Conservation (phyloP, 2,888 invertebrate genomes). For the Agapostemon virescens region DNA sequence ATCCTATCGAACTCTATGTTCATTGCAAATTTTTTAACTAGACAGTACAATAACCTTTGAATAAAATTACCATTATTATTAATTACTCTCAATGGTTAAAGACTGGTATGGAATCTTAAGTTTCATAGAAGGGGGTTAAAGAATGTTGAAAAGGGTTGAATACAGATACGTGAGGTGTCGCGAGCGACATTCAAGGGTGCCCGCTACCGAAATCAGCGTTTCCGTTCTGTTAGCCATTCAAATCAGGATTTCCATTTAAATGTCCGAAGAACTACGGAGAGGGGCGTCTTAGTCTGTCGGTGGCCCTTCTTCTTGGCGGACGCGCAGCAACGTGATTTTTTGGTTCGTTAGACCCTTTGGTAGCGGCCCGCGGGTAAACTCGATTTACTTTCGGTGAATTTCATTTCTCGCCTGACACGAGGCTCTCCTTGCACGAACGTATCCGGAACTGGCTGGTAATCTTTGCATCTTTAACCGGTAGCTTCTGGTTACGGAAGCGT, state of each 20-base stretch:
- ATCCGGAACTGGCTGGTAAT: constrained; percentile 22
- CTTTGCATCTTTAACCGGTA: constrained; percentile 4
- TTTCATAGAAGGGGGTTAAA: background rate
- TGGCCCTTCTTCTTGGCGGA: constrained; percentile 51
- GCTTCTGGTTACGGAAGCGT: background rate
- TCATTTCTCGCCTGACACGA: constrained; percentile 72
- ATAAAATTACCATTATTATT: constrained; percentile 7
- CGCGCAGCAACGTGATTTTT: constrained; percentile 71
- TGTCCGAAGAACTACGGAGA: constrained; percentile 5
- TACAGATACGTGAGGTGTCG: background rate
- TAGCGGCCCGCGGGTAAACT: constrained; percentile 70
- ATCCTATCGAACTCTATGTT: background rate
- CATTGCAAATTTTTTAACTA: background rate
- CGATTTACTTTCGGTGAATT: constrained; percentile 78
- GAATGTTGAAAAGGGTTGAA: background rate
- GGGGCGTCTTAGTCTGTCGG: constrained; percentile 26
- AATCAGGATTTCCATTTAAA: constrained; percentile 47
- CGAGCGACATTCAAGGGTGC: background rate
- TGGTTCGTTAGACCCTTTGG: constrained; percentile 76
- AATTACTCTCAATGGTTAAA: background rate
- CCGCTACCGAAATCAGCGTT: constrained; percentile 24
- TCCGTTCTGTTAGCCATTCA: constrained; percentile 42
- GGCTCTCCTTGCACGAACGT: constrained; percentile 28
- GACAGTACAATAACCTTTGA: background rate
- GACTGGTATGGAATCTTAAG: background rate